phyloP scores from a whole-genome alignment of 2,797 vertebrate species.

The Melanotaenia nigrans region DNA sequence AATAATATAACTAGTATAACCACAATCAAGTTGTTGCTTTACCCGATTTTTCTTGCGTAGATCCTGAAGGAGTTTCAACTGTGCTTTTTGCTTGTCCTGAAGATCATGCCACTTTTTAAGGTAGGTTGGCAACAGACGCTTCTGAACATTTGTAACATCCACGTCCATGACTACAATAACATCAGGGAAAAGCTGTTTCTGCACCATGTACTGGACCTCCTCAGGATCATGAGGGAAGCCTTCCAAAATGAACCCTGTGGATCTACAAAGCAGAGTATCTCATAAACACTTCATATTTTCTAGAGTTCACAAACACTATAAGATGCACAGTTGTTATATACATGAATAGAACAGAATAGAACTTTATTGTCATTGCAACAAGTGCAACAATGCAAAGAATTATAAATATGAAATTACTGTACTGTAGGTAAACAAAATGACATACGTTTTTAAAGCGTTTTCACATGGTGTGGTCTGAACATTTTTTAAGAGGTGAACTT shows the following conservation, averaged over 20 bases:
- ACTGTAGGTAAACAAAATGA: background rate
- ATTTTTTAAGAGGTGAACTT: background rate
- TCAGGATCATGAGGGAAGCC: constrained; percentile 88
- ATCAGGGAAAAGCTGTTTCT: constrained; percentile 89
- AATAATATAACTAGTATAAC: background rate
- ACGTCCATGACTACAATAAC: constrained; percentile 80
- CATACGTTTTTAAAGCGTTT: background rate
- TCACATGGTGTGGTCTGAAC: background rate
- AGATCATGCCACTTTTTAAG: constrained; percentile 85
- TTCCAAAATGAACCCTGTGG: constrained; percentile 93
- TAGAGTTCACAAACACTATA: background rate
- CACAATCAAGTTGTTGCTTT: constrained; percentile 26
- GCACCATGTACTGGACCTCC: constrained; percentile 85
- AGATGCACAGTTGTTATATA: background rate
- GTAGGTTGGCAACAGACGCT: constrained; percentile 83
- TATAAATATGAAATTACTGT: background rate
- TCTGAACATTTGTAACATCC: constrained; percentile 82
- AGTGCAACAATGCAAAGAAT: no score
- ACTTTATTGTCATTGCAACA: no score
- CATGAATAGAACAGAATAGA: background rate
- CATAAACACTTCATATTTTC: background rate
- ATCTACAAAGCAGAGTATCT: constrained; percentile 68
- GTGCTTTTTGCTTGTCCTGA: constrained; percentile 67
- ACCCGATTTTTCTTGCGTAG: constrained; percentile 85
- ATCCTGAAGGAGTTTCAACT: constrained; percentile 78